Evolutionary conservation across 2,113 vertebrate species (phyloP).

Genomic region (Gambusia affinis): DNA sequence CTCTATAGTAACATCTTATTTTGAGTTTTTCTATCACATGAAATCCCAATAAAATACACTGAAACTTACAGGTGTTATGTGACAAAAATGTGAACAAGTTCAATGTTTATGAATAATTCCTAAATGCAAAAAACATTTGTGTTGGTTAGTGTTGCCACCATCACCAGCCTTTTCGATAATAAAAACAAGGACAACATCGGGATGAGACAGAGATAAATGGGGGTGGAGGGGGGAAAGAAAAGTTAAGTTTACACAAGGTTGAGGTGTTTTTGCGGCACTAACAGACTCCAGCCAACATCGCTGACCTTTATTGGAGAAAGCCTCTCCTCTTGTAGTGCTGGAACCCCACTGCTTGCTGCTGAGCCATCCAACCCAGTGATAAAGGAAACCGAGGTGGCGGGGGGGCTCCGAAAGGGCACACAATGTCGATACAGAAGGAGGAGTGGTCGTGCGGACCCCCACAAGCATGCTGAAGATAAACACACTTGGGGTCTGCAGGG

Average conservation of each 20-base stretch:
- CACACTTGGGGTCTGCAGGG: conserved; percentile 54
- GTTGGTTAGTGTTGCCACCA: no score
- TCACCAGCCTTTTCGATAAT: background rate
- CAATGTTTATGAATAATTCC: no score
- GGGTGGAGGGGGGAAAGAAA: rapidly evolving
- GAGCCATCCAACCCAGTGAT: conserved; percentile 69
- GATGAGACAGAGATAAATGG: background rate
- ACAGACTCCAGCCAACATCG: conserved; percentile 63
- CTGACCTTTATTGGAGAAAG: conserved; percentile 78
- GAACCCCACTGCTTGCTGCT: conserved; percentile 64
- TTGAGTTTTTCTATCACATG: no score
- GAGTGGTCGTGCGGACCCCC: conserved; percentile 71
- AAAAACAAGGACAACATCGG: background rate
- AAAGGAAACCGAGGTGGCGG: conserved; percentile 69
- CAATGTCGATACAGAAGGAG: conserved; percentile 73
- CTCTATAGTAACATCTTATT: no score
- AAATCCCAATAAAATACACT: no score
- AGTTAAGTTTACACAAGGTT: background rate
- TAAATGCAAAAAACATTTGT: no score
- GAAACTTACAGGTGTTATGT: no score
- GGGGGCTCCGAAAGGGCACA: conserved; percentile 76
- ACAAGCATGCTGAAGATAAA: conserved; percentile 58
- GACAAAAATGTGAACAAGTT: no score
- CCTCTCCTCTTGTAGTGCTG: conserved; percentile 62
- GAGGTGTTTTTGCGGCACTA: conserved; percentile 12